phyloP scores from a whole-genome alignment of 2,888 invertebrate genomes.

The Mythimna ferrago region DNA sequence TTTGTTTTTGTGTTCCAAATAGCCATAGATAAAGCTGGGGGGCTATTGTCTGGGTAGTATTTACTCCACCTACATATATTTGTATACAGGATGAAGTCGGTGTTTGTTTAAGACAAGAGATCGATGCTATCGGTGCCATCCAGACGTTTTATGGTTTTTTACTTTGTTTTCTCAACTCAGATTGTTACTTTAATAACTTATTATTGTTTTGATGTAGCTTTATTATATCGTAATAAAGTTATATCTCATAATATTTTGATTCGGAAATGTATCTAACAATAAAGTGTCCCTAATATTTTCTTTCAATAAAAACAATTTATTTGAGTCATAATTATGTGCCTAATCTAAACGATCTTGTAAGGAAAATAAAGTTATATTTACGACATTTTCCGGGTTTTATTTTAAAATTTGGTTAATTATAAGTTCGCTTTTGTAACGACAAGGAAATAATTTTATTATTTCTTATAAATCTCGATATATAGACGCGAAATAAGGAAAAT shows the following conservation, averaged over 20 bases:
- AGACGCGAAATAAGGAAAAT: not conserved
- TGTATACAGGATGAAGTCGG: slow-evolving; percentile 61
- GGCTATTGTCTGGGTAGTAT: slow-evolving; percentile 71
- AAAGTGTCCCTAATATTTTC: not conserved
- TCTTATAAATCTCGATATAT: not conserved
- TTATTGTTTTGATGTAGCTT: slow-evolving; percentile 23
- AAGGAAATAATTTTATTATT: not conserved
- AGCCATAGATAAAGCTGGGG: slow-evolving; percentile 74
- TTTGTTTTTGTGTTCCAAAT: slow-evolving; percentile 82
- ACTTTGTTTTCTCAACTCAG: slow-evolving; percentile 39
- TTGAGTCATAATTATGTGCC: not conserved
- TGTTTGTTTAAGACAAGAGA: slow-evolving; percentile 52
- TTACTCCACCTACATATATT: slow-evolving; percentile 62
- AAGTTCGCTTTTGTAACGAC: not conserved
- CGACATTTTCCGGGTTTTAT: not conserved
- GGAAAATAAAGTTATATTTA: not conserved
- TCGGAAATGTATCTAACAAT: not conserved
- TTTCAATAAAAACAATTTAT: not conserved
- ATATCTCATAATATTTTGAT: not conserved
- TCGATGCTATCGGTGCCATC: slow-evolving; percentile 56
- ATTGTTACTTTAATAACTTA: slow-evolving; percentile 41
- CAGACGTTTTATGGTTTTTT: slow-evolving; percentile 48
- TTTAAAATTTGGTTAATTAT: not conserved
- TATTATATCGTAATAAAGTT: slow-evolving; percentile 11
- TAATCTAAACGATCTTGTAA: not conserved